Base-by-base conservation (phyloP, 2,113 vertebrate genomes). In the Corynorhinus townsendii region DNA sequence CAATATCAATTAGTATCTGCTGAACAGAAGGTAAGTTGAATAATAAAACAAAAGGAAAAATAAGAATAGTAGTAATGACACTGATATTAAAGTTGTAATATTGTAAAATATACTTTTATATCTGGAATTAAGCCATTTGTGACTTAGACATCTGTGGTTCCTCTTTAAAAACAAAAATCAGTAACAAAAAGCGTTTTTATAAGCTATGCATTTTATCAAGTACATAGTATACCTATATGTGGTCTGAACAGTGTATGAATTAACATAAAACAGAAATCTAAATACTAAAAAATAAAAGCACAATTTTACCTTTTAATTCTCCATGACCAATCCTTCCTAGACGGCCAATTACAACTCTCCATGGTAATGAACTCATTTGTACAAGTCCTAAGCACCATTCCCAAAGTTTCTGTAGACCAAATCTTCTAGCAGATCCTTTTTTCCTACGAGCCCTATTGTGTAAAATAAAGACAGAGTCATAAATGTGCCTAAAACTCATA, bases 311-410 rank as follows among this genome's bases (percentile, higher is more conserved):
- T 99, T 99, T 99, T 91, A 99, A 97, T 98, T 99, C 99, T 97
- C 99, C 99, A 0, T 99, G 99, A 68, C 99, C 99, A 98, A 99
- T 99, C 97, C 99, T 99, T 96, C 99, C 99, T 38, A 99, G 98
- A 33, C 99, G 99, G n/a, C 99, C 99, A 97, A 99, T 99, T 89
- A 99, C 99, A 83, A 99, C 99, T 97, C 99, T 99, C 99, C 99
- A 99, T 0, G 99, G 99, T 96, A 99, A 97, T 35, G 99, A 99
- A 92, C 99, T 99, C 99, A 99, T 99, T 95, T 99, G 99, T 86
- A 99, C 99, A 59, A 99, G 98, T 38, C 99, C 99, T 96, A 99
- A 66, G 98, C 99, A 99, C 99, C 99, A 99, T 80, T 99, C 99
- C 99, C 99, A 99, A 93, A 99, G 99, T 97, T 99, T 99, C 98